These are phyloP conservation scores for Gorsachius magnificus DNA, from an alignment of 2,797 vertebrate species.

Conservation along the genomic window DNA sequence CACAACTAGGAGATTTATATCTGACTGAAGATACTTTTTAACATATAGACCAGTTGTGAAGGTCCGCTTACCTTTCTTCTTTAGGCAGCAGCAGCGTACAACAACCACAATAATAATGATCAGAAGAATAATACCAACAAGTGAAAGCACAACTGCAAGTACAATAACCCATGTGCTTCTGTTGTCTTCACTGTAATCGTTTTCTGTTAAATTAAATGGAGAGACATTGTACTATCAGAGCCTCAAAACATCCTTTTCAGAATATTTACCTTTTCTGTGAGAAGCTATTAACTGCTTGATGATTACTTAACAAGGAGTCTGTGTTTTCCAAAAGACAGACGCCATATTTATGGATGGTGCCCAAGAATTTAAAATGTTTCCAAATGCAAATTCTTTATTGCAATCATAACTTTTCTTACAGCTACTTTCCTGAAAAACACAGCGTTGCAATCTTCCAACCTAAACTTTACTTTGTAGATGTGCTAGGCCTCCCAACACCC, in stretches of 20 bases:
- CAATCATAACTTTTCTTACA: background rate
- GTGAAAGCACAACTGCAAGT: constrained; percentile 65
- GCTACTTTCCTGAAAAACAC: background rate
- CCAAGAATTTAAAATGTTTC: background rate
- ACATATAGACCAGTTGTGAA: background rate
- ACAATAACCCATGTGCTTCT: constrained; percentile 65
- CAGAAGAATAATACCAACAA: constrained; percentile 69
- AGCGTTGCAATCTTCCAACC: background rate
- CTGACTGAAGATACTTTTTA: background rate
- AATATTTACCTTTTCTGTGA: background rate
- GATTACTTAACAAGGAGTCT: background rate
- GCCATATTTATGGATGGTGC: background rate
- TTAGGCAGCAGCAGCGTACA: constrained; percentile 66
- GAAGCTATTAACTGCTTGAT: background rate
- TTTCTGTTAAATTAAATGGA: constrained; percentile 58
- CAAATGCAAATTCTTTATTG: background rate
- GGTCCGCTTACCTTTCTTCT: constrained; percentile 57
- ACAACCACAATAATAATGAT: constrained; percentile 52
- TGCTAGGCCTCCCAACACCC: background rate
- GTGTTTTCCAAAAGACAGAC: background rate
- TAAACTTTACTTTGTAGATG: background rate
- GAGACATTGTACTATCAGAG: background rate
- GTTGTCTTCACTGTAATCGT: background rate
- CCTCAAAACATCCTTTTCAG: background rate
- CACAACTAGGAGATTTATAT: background rate